phyloP scores from a whole-genome alignment of 2,797 vertebrate species.

The Protonibea diacanthus region DNA sequence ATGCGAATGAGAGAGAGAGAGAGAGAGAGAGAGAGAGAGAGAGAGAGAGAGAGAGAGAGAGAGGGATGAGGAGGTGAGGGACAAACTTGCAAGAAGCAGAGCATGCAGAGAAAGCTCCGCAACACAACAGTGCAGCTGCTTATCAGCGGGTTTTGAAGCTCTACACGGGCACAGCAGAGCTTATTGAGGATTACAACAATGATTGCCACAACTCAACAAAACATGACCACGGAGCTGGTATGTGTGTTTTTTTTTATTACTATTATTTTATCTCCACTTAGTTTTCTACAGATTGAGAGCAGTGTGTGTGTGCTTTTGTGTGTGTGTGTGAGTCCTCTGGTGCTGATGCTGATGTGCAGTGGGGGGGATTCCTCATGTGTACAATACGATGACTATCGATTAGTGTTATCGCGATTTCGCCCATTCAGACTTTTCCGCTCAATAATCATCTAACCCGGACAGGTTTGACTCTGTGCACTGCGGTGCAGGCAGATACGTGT shows the following conservation, averaged over 20 bases:
- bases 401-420: slow-evolving; percentile 23
- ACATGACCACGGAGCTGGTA: slow-evolving; percentile 88
- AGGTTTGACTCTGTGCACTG: slow-evolving; percentile 63
- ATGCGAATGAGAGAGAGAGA: slow-evolving; percentile 27
- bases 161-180: slow-evolving; percentile 20
- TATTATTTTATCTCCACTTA: slow-evolving; percentile 23
- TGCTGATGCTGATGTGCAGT: slow-evolving; percentile 16
- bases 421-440: slow-evolving; percentile 72
- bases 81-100: slow-evolving; percentile 76
- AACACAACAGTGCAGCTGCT: slow-evolving; percentile 65
- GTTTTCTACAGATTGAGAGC: slow-evolving; percentile 11
- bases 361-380: slow-evolving; percentile 40
- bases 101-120: slow-evolving; percentile 71
- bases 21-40: slow-evolving; percentile 35
- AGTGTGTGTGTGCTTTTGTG: slow-evolving; percentile 9
- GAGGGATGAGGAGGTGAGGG: slow-evolving; percentile 48
- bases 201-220: slow-evolving; percentile 90
- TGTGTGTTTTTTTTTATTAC: slow-evolving; percentile 47
- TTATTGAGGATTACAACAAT: slow-evolving; percentile 78
- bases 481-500: slow-evolving; percentile 51
- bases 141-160: slow-evolving; percentile 55
- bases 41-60: slow-evolving; percentile 46
- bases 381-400: slow-evolving; percentile 33
- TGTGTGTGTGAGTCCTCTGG: background rate
- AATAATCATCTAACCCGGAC: slow-evolving; percentile 36